phyloP scores from a whole-genome alignment of 2,797 vertebrate genomes.

The Mastacembelus armatus region DNA sequence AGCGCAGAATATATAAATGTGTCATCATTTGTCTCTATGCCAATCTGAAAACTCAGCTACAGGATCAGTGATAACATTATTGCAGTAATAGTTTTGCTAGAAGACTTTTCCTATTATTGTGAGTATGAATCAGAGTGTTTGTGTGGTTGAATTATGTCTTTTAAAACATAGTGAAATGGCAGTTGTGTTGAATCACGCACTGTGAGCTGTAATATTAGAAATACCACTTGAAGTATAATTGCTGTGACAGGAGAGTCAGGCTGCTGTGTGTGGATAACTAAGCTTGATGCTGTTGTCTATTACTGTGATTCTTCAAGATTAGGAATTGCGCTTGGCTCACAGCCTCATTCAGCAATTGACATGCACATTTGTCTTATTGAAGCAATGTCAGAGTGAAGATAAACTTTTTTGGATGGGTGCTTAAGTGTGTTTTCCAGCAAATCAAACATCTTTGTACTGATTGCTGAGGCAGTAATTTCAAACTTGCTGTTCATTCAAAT shows the following conservation, averaged over 20 bases:
- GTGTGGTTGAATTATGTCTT: background rate
- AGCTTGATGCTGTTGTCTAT: background rate
- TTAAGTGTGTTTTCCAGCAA: background rate
- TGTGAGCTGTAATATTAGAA: background rate
- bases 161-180: conserved; percentile 10
- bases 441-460: background rate
- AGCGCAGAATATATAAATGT: conserved; percentile 50
- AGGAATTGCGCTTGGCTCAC: too few relatives aligned
- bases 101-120: background rate
- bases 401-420: conserved; percentile 9
- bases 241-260: background rate
- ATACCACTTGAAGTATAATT: background rate
- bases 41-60: conserved; percentile 20
- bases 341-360: too few relatives aligned
- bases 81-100: background rate
- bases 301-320: conserved; percentile 15
- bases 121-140: background rate
- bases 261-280: conserved; percentile 5
- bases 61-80: background rate
- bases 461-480: too few relatives aligned
- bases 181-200: background rate
- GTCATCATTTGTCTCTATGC: conserved; percentile 41
- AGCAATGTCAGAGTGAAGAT: conserved; percentile 11
- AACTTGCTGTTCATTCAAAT: too few relatives aligned
- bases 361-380: too few relatives aligned